Conservation (phyloP, 2,797 vertebrate genomes). For the Kryptopterus vitreolus region DNA sequence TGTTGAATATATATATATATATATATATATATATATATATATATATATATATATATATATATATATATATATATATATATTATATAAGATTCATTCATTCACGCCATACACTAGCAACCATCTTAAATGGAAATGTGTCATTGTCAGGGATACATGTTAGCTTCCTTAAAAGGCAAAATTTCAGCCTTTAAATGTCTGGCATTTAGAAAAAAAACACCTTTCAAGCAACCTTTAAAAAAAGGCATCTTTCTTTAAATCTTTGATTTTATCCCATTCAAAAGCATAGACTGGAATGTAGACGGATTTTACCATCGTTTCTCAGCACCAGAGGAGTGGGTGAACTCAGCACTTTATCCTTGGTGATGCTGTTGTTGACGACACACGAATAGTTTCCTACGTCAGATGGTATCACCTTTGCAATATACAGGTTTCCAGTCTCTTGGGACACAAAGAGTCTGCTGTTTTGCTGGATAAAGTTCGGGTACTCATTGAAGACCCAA, state of each 20-base stretch:
- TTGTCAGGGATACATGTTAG: constrained; percentile 38
- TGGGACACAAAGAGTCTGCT: constrained; percentile 90
- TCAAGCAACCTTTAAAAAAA: constrained; percentile 48
- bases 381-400: constrained; percentile 96
- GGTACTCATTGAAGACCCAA: constrained; percentile 95
- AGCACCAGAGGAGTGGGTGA: constrained; percentile 89
- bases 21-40: constrained; percentile 49
- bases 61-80: constrained; percentile 49
- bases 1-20: constrained; percentile 55
- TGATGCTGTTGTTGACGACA: constrained; percentile 82
- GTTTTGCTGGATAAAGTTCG: constrained; percentile 89
- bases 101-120: constrained; percentile 60
- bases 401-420: constrained; percentile 88
- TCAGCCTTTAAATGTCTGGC: constrained; percentile 45
- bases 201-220: constrained; percentile 38
- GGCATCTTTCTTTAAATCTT: constrained; percentile 38
- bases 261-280: constrained; percentile 21
- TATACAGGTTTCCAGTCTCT: constrained; percentile 92
- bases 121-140: constrained; percentile 62
- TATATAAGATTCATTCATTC: constrained; percentile 68
- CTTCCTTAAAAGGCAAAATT: constrained; percentile 41
- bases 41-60: constrained; percentile 60
- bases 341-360: constrained; percentile 79
- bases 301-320: constrained; percentile 83
- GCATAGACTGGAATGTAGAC: not conserved